A percentile compares a stretch with the other conserved stretches of the same genome.
Evolutionary conservation across 1,140 invertebrate species (phyloP).

Genomic region (Leptopilina clavipes): DNA sequence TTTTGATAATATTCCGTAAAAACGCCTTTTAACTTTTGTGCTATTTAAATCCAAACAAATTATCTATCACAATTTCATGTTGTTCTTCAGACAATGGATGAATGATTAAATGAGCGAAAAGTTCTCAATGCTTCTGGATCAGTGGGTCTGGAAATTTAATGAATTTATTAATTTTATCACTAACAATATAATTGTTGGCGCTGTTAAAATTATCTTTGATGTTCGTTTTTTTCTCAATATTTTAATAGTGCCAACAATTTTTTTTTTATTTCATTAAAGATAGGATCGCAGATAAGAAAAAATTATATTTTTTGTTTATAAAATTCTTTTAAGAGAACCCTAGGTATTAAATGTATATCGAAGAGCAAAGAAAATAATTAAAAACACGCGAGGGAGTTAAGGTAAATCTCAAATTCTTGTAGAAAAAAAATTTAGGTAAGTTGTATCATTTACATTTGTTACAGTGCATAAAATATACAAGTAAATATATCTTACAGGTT

Average conservation of each 20-base stretch:
- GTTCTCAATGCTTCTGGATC: conserved; percentile 17
- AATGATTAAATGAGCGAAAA: conserved; percentile 20
- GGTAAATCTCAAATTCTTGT: conserved; percentile 65
- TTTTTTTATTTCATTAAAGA: neutral
- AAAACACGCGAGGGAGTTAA: conserved; percentile 56
- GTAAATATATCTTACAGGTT: neutral
- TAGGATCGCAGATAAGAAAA: neutral
- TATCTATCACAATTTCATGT: neutral
- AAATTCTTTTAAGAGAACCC: conserved; percentile 26
- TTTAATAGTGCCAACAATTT: neutral
- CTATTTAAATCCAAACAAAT: neutral
- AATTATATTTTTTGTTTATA: neutral
- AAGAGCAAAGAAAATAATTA: conserved; percentile 57
- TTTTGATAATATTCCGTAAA: neutral
- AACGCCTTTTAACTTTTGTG: conserved; percentile 9
- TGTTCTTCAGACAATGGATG: neutral
- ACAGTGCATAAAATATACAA: neutral
- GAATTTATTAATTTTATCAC: neutral
- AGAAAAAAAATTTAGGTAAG: conserved; percentile 64
- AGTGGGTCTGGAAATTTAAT: neutral
- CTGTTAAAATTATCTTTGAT: neutral
- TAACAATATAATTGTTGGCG: neutral
- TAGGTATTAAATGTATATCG: conserved; percentile 52
- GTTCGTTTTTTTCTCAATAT: neutral
- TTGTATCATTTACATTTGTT: conserved; percentile 53